phyloP scores from a whole-genome alignment of 2,888 invertebrate genomes.

The Drosophila aldrichi region DNA sequence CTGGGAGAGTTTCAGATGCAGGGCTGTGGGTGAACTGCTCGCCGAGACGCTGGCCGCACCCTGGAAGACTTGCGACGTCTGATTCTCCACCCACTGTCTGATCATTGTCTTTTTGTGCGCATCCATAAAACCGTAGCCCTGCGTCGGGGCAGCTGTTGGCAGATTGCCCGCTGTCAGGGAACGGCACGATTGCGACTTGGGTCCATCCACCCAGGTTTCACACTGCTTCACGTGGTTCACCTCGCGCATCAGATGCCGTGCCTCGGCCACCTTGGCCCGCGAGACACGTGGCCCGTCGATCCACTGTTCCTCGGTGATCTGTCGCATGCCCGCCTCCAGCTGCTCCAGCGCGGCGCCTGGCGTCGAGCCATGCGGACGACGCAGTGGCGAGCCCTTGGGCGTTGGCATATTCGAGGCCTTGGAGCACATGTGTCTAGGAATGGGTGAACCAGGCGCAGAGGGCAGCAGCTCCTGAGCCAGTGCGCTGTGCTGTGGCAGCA shows the following conservation, averaged over 20 bases:
- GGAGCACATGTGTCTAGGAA: conserved; percentile 78
- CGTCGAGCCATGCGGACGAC: conserved; percentile 81
- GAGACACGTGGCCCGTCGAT: conserved; percentile 97
- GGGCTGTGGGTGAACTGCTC: conserved; percentile 86
- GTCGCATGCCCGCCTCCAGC: conserved; percentile 83
- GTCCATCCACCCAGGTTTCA: conserved; percentile 98
- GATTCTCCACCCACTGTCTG: conserved; percentile 96
- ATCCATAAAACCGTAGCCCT: conserved; percentile 95
- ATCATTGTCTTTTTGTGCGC: conserved; percentile 97
- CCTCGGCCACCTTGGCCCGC: conserved; percentile 92
- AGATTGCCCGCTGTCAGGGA: conserved; percentile 85
- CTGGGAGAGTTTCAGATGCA: conserved; percentile 86
- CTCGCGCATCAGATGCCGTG: conserved; percentile 92
- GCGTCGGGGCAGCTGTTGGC: conserved; percentile 79
- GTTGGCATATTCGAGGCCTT: conserved; percentile 86
- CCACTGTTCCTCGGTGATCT: conserved; percentile 95
- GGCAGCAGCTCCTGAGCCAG: conserved; percentile 51
- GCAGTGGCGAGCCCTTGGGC: conserved; percentile 87
- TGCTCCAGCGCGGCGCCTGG: conserved; percentile 71
- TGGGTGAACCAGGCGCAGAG: conserved; percentile 59
- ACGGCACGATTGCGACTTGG: conserved; percentile 88
- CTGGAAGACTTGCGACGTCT: conserved; percentile 92
- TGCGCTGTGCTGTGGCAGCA: conserved; percentile 17
- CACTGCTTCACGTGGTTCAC: conserved; percentile 91
- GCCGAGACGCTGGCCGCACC: conserved; percentile 86